phyloP scores from a whole-genome alignment of 2,797 vertebrate species.

The Melanotaenia pygmaea region DNA sequence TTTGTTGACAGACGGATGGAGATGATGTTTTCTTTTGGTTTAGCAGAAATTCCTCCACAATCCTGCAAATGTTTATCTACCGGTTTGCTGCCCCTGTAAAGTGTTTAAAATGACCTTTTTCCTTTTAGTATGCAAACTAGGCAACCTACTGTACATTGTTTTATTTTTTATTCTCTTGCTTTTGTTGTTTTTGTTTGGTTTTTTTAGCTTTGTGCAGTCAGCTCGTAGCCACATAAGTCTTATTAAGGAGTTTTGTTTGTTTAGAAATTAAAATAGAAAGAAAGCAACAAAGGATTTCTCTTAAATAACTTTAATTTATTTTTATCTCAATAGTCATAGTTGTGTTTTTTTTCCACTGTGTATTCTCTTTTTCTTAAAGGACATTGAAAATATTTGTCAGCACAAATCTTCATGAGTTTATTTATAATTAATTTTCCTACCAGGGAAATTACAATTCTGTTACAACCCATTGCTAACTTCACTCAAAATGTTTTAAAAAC shows the following conservation, averaged over 20 bases:
- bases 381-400: constrained; percentile 13
- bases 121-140: background rate
- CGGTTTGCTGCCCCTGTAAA: constrained; percentile 2
- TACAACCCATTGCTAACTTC: constrained; percentile 20
- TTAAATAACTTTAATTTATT: constrained; percentile 31
- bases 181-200: background rate
- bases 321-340: constrained; percentile 39
- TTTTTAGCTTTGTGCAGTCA: background rate
- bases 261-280: constrained; percentile 17
- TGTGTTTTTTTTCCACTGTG: constrained; percentile 8
- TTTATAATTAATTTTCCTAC: constrained; percentile 22
- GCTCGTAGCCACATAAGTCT: background rate
- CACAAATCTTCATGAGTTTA: constrained; percentile 21
- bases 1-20: constrained; percentile 30
- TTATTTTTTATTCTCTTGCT: background rate
- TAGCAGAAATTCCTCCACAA: background rate
- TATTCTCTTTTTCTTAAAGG: constrained; percentile 18
- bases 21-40: background rate
- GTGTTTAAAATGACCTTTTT: background rate
- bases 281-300: constrained; percentile 4
- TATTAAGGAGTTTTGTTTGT: constrained; percentile 5
- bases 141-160: background rate
- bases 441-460: constrained; percentile 8
- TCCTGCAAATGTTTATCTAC: background rate
- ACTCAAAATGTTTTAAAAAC: constrained; percentile 19